Percentiles rank a stretch among this genome's conserved stretches.
Conservation (phyloP, 2,888 invertebrate genomes). For the Fabriciana adippe region DNA sequence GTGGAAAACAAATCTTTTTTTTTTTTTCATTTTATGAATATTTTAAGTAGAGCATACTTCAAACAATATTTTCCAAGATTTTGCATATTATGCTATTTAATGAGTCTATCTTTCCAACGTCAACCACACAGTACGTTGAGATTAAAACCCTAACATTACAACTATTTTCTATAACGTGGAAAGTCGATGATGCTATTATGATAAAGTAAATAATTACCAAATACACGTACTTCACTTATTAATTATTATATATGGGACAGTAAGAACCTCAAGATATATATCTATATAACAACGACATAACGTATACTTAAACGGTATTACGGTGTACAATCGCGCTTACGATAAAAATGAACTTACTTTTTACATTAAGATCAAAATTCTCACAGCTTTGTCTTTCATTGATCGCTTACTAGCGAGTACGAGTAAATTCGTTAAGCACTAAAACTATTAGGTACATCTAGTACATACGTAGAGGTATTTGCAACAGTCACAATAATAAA, state of each 20-base stretch:
- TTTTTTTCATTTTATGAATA: not conserved
- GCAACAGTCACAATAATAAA: conserved; percentile 42
- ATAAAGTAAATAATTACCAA: conserved; percentile 2
- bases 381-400: conserved; percentile 83
- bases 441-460: conserved; percentile 69
- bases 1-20: not conserved
- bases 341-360: conserved; percentile 75
- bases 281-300: conserved; percentile 37
- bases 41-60: not conserved
- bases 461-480: conserved; percentile 47
- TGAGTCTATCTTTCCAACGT: not conserved
- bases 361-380: conserved; percentile 78
- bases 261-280: conserved; percentile 30
- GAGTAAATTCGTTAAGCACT: conserved; percentile 78
- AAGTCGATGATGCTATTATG: conserved; percentile 3
- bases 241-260: conserved; percentile 22
- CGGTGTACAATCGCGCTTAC: conserved; percentile 57
- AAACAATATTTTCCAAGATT: not conserved
- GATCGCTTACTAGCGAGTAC: conserved; percentile 76
- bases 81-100: not conserved
- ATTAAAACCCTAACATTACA: conserved; percentile 8
- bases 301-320: conserved; percentile 37
- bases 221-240: not conserved
- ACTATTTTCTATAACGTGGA: conserved; percentile 4
- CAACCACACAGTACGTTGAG: not conserved